Conservation (phyloP, 2,888 invertebrate species). For the Sialis fuliginosa region DNA sequence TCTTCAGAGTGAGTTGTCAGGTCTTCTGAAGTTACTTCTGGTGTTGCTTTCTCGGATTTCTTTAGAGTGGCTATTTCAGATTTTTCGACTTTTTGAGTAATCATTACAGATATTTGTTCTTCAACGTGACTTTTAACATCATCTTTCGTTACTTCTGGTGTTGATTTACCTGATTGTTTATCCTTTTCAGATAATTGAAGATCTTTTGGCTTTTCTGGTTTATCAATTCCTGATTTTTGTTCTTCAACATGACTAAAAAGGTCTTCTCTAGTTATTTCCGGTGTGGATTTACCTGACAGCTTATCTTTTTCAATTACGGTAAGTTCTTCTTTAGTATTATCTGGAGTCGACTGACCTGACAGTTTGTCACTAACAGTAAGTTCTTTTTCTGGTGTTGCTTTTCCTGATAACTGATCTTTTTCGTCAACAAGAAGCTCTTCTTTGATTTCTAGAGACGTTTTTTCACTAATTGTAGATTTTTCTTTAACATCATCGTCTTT, state of each 20-base stretch:
- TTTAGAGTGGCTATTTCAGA: slow-evolving; percentile 9
- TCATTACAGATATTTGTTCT: neutral
- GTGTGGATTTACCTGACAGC: slow-evolving; percentile 28
- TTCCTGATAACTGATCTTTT: slow-evolving; percentile 25
- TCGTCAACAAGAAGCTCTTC: neutral
- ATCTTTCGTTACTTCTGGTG: slow-evolving; percentile 11
- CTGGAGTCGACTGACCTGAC: slow-evolving; percentile 12
- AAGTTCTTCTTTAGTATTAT: slow-evolving; percentile 25
- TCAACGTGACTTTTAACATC: too few species aligned
- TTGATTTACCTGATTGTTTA: slow-evolving; percentile 28
- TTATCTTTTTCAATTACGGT: slow-evolving; percentile 21
- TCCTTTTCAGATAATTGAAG: slow-evolving; percentile 28
- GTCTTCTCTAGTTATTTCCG: neutral
- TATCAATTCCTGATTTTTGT: neutral
- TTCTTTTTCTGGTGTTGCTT: slow-evolving; percentile 24
- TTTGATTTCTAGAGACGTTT: slow-evolving; percentile 5
- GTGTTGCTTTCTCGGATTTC: slow-evolving; percentile 31
- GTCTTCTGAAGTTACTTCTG: slow-evolving; percentile 13
- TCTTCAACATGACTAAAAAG: neutral
- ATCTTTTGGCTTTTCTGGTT: slow-evolving; percentile 22
- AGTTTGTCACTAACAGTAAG: neutral
- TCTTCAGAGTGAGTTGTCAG: slow-evolving; percentile 18
- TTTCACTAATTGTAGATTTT: slow-evolving; percentile 3
- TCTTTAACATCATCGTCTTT: neutral
- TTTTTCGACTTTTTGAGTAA: too few species aligned